These are phyloP conservation scores for Archaeoteleia sp. DNA, from an alignment of 2,888 invertebrate genomes.

Conservation along the genomic window DNA sequence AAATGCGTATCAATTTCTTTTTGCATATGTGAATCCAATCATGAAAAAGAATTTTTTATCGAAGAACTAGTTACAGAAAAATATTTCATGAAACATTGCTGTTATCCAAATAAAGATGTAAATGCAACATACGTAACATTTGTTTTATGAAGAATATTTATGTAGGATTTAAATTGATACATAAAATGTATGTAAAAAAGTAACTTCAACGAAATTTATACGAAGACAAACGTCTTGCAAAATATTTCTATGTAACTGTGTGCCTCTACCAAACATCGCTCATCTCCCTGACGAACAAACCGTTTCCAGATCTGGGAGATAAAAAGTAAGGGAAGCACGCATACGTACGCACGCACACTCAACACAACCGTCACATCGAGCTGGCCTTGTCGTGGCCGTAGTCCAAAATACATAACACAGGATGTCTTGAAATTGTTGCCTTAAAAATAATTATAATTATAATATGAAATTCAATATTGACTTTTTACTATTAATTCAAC, in stretches of 20 bases:
- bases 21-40: too few species aligned
- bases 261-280: conserved; percentile 24
- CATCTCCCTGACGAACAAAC: conserved; percentile 25
- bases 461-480: too few species aligned
- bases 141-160: too few species aligned
- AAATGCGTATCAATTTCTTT: conserved; percentile 40
- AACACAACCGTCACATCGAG: conserved; percentile 74
- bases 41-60: too few species aligned
- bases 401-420: conserved; percentile 62
- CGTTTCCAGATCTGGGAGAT: conserved; percentile 35
- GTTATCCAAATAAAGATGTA: too few species aligned
- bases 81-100: too few species aligned
- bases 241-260: conserved; percentile 24
- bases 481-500: too few species aligned
- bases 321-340: conserved; percentile 49
- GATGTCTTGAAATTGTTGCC: conserved; percentile 42
- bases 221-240: conserved; percentile 3
- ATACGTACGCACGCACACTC: conserved; percentile 56
- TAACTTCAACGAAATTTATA: too few species aligned
- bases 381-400: conserved; percentile 69
- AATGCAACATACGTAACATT: too few species aligned
- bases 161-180: too few species aligned
- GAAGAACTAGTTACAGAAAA: conserved; percentile 39
- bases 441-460: too few species aligned
- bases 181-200: too few species aligned